Percentiles rank a stretch among this genome's conserved stretches.
phyloP scores from a whole-genome alignment of 2,113 vertebrate genomes.

The Eulemur rufifrons region DNA sequence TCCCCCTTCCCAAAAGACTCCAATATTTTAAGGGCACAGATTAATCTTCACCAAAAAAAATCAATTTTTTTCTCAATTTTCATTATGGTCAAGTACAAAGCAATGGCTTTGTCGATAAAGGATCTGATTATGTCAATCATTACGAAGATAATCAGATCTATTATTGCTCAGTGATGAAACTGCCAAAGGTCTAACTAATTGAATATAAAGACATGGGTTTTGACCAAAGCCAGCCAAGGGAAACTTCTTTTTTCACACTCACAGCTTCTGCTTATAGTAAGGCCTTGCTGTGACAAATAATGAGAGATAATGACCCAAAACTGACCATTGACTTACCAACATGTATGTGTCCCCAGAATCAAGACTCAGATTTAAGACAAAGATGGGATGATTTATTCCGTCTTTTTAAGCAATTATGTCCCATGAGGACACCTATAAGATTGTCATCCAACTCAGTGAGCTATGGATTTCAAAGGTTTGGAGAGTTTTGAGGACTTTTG shows the following conservation, averaged over 20 bases:
- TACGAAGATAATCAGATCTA: conserved; percentile 59
- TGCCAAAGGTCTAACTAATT: conserved; percentile 61
- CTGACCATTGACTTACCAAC: neutral
- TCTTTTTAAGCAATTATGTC: neutral
- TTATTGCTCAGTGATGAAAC: conserved; percentile 37
- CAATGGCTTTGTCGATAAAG: conserved; percentile 63
- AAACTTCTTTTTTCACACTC: conserved; percentile 12
- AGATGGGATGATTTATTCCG: neutral
- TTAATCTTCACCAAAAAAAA: conserved; percentile 50
- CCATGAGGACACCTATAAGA: neutral
- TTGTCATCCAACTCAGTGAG: neutral
- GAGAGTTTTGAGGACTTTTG: neutral
- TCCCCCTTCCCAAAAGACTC: neutral
- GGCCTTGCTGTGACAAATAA: neutral
- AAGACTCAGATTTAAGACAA: neutral
- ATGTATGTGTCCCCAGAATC: neutral
- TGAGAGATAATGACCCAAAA: neutral
- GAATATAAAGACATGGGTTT: conserved; percentile 51
- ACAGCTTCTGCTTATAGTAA: neutral
- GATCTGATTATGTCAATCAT: conserved; percentile 18
- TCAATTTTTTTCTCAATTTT: conserved; percentile 36
- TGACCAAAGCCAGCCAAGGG: conserved; percentile 63
- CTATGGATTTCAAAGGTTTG: neutral
- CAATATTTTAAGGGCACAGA: conserved; percentile 13
- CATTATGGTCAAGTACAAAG: conserved; percentile 19